Evolutionary conservation across 2,113 vertebrate genomes (phyloP).

Genomic region (Corythoichthys haematopterus): DNA sequence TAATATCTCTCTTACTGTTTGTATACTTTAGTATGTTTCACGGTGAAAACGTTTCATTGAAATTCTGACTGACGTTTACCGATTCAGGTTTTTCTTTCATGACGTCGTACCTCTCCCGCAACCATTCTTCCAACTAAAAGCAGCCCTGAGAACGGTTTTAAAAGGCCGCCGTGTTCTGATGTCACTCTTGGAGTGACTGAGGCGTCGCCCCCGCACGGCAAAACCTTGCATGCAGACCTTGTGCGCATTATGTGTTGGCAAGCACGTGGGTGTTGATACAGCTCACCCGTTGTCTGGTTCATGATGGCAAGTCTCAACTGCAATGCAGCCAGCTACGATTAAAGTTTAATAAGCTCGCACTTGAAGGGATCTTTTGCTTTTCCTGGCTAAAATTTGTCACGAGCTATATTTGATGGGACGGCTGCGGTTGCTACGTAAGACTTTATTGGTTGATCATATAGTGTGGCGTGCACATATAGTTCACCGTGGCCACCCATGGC

Average conservation of each 20-base stretch:
- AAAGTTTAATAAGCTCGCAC: slow-evolving; percentile 47
- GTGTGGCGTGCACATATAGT: not conserved
- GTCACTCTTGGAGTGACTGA: slow-evolving; percentile 33
- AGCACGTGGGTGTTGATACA: slow-evolving; percentile 50
- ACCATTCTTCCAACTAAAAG: not conserved
- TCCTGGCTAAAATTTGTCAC: not conserved
- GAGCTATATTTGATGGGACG: not conserved
- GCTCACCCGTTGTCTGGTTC: slow-evolving; percentile 52
- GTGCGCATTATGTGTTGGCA: slow-evolving; percentile 45
- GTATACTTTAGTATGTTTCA: not conserved
- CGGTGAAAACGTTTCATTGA: not conserved
- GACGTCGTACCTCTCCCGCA: not conserved
- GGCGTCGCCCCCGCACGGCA: slow-evolving; percentile 43
- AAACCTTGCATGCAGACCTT: slow-evolving; percentile 34
- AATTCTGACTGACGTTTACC: not conserved
- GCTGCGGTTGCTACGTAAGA: not conserved
- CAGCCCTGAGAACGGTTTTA: not conserved
- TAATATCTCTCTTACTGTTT: not conserved
- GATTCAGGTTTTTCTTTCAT: not conserved
- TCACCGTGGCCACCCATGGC: too few species aligned
- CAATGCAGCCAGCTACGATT: slow-evolving; percentile 50
- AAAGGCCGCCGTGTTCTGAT: slow-evolving; percentile 6
- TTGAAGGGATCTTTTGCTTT: slow-evolving; percentile 27
- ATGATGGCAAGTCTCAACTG: slow-evolving; percentile 51
- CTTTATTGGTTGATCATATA: not conserved